Conservation (phyloP, 2,113 vertebrate species). For the Thomomys bottae region DNA sequence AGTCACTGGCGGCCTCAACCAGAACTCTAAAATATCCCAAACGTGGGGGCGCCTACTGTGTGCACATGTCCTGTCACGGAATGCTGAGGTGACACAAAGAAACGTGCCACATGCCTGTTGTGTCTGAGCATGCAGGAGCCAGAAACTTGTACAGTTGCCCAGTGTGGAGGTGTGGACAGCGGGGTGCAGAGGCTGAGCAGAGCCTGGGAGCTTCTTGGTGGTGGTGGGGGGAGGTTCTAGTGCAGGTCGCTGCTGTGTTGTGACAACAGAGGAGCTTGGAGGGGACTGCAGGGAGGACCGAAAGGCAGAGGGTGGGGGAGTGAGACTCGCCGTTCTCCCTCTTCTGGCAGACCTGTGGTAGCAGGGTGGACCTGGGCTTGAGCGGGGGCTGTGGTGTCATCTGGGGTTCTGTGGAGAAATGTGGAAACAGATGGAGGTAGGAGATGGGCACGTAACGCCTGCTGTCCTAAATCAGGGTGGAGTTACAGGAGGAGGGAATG, state of each 20-base stretch:
- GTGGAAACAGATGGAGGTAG: not conserved
- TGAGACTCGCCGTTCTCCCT: not conserved
- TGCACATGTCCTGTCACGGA: not conserved
- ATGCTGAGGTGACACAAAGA: not conserved
- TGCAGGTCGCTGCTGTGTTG: not conserved
- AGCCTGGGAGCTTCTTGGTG: not conserved
- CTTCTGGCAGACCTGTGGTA: not conserved
- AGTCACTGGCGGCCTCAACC: not conserved
- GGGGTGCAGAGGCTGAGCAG: not conserved
- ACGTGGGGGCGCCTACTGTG: not conserved
- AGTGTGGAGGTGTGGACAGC: not conserved
- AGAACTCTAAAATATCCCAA: not conserved
- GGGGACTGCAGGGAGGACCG: not conserved
- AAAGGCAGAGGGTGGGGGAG: rapidly evolving
- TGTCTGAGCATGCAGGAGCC: not conserved
- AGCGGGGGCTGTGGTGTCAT: not conserved
- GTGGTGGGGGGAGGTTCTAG: not conserved
- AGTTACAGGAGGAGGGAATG: not conserved
- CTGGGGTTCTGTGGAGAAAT: not conserved
- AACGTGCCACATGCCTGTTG: too few species aligned
- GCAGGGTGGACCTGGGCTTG: not conserved
- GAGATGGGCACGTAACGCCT: not conserved
- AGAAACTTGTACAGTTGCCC: not conserved
- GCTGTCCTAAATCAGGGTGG: not conserved
- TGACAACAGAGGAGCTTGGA: not conserved